A percentile compares a stretch with the other conserved stretches of the same genome.
These are phyloP conservation scores for Drosophila longiperda DNA, from an alignment of 2,888 invertebrate genomes.

Conservation along the genomic window DNA sequence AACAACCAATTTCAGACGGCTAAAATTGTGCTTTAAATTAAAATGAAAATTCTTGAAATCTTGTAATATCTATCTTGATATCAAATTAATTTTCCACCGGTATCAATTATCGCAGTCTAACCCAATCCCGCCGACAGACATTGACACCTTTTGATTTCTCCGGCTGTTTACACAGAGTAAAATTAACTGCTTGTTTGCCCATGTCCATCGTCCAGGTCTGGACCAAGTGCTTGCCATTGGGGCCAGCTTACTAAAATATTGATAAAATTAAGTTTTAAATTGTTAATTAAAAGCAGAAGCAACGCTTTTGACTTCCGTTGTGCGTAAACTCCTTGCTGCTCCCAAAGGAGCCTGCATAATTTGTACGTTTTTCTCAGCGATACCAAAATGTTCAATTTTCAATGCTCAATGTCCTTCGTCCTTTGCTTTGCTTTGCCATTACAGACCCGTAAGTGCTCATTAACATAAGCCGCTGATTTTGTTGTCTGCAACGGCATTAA, in stretches of 20 bases:
- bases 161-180: not conserved
- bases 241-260: constrained; percentile 59
- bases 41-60: not conserved
- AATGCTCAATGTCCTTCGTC: constrained; percentile 5
- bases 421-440: constrained; percentile 48
- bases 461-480: constrained; percentile 68
- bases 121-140: not conserved
- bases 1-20: not conserved
- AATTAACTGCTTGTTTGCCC: constrained; percentile 4
- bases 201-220: not conserved
- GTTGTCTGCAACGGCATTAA: constrained; percentile 13
- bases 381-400: constrained; percentile 4
- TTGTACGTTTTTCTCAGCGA: constrained; percentile 20
- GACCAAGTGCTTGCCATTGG: constrained; percentile 4
- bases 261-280: constrained; percentile 71
- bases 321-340: not conserved
- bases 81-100: not conserved
- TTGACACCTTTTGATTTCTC: constrained; percentile 18
- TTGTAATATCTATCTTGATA: not conserved
- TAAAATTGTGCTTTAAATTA: not conserved
- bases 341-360: constrained; percentile 8
- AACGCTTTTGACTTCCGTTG: constrained; percentile 14
- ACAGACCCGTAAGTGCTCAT: constrained; percentile 71
- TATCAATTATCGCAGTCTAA: not conserved
- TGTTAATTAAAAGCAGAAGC: constrained; percentile 72